Evolutionary conservation across 1,140 invertebrate species (phyloP).

Genomic region (Zaprionus kolodkinae): DNA sequence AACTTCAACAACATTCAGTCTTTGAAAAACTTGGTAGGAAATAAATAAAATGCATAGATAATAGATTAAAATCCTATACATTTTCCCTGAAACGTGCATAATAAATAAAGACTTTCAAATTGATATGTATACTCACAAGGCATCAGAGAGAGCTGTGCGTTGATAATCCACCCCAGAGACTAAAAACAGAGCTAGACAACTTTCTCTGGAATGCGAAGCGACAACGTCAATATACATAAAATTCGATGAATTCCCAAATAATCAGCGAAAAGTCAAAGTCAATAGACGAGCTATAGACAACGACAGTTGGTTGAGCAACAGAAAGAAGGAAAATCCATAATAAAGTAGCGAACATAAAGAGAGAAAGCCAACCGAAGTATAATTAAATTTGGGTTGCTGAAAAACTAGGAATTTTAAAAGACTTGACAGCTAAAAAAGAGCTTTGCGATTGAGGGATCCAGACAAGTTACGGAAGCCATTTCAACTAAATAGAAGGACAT

Average conservation of each 20-base stretch:
- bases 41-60: no score
- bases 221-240: constrained; percentile 33
- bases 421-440: background rate
- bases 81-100: background rate
- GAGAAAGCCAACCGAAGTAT: constrained; percentile 43
- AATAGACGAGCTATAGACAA: constrained; percentile 53
- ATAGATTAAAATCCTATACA: no score
- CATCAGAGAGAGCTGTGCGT: constrained; percentile 22
- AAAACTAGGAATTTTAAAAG: background rate
- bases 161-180: constrained; percentile 69
- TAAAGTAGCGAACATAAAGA: constrained; percentile 19
- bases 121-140: constrained; percentile 53
- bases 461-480: no score
- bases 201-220: constrained; percentile 35
- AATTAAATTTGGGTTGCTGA: constrained; percentile 56
- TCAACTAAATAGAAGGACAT: no score
- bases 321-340: constrained; percentile 54
- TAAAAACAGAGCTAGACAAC: constrained; percentile 29
- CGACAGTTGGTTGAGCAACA: constrained; percentile 56
- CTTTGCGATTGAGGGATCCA: background rate
- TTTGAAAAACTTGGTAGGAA: no score
- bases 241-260: constrained; percentile 4
- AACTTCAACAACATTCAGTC: no score
- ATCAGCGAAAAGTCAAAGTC: constrained; percentile 49
- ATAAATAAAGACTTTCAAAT: constrained; percentile 75